Percentiles rank a stretch among this genome's conserved stretches.
phyloP scores from a whole-genome alignment of 2,888 invertebrate species.

The Dendrolimus houi region DNA sequence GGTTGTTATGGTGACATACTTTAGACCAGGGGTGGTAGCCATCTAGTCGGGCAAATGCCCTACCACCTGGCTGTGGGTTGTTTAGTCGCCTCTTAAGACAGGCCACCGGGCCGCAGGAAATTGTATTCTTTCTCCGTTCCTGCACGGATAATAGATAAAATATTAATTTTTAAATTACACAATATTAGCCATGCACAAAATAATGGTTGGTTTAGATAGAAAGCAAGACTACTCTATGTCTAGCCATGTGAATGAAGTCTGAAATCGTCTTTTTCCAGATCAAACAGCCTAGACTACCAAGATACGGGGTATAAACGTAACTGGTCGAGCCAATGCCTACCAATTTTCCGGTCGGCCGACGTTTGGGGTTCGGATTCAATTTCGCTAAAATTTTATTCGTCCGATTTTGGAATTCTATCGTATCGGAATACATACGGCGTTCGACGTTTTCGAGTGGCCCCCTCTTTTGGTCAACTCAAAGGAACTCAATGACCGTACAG shows the following conservation, averaged over 20 bases:
- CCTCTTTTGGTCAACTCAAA: constrained; percentile 28
- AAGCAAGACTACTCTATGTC: no score
- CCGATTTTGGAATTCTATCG: constrained; percentile 63
- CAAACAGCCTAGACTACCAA: constrained; percentile 44
- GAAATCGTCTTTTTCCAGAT: constrained; percentile 25
- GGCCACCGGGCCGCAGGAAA: no score
- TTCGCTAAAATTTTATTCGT: constrained; percentile 71
- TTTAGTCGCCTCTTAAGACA: no score
- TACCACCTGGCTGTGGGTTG: no score
- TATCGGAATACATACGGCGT: constrained; percentile 41
- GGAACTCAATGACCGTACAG: constrained; percentile 24
- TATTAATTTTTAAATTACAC: no score
- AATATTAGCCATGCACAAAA: no score
- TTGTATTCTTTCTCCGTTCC: no score
- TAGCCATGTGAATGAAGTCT: constrained; percentile 5
- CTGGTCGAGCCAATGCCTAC: constrained; percentile 54
- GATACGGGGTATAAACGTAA: constrained; percentile 41
- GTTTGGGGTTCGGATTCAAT: constrained; percentile 66
- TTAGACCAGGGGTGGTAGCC: no score
- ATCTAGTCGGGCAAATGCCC: no score
- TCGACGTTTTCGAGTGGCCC: constrained; percentile 38
- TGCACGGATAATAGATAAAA: no score
- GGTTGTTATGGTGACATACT: no score
- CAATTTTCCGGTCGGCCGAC: constrained; percentile 70
- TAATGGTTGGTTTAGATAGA: no score